Evolutionary conservation across 2,888 invertebrate genomes (phyloP).

Genomic region (Eurois occulta): DNA sequence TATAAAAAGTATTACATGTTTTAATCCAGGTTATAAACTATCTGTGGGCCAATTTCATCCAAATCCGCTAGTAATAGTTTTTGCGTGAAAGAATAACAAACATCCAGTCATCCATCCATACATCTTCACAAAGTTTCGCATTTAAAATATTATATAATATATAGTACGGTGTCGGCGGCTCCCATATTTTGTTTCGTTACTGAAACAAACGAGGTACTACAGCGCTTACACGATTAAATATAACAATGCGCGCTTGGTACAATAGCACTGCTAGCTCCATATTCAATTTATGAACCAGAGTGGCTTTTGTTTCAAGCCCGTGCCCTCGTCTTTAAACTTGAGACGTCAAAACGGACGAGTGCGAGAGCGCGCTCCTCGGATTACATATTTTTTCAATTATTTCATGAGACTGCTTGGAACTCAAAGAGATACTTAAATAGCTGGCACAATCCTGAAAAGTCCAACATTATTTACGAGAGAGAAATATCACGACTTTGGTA

Average conservation of each 20-base stretch:
- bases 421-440: constrained; percentile 13
- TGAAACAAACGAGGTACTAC: neutral
- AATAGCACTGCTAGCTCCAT: neutral
- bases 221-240: neutral
- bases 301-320: neutral
- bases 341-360: neutral
- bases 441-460: neutral
- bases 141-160: too few species aligned
- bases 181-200: neutral
- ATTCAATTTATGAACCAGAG: neutral
- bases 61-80: too few species aligned
- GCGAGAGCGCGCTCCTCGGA: neutral
- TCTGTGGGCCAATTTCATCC: too few species aligned
- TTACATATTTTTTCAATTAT: constrained; percentile 15
- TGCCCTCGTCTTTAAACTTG: neutral
- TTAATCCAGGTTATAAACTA: too few species aligned
- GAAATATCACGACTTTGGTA: constrained; percentile 5
- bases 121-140: too few species aligned
- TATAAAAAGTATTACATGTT: too few species aligned
- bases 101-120: too few species aligned
- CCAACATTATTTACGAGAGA: neutral
- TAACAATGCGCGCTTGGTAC: neutral
- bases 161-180: neutral
- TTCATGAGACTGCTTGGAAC: neutral
- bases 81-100: too few species aligned